These are phyloP conservation scores for Oenanthe melanoleuca DNA, from an alignment of 2,113 vertebrate species.

Conservation along the genomic window DNA sequence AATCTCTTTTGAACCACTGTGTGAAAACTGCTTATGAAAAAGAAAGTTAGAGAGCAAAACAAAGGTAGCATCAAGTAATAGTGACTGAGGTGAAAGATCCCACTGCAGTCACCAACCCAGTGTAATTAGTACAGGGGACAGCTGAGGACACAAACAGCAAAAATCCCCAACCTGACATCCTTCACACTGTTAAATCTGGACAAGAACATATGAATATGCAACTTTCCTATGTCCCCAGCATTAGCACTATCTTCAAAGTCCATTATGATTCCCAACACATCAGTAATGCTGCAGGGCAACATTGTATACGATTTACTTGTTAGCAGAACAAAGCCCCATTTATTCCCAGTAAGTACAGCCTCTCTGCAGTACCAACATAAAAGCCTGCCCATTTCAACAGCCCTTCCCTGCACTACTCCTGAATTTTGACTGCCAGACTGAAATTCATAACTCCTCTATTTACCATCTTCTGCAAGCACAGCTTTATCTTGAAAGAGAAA, in stretches of 20 bases:
- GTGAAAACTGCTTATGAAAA: background rate
- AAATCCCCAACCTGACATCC: background rate
- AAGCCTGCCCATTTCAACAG: background rate
- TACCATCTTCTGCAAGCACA: background rate
- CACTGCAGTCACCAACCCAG: background rate
- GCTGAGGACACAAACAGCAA: background rate
- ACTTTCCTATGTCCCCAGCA: background rate
- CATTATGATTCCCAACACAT: background rate
- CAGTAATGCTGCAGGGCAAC: background rate
- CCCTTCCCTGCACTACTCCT: background rate
- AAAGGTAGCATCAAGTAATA: background rate
- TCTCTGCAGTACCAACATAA: background rate
- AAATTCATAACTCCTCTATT: background rate
- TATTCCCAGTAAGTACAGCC: background rate
- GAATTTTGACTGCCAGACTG: background rate
- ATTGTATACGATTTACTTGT: background rate
- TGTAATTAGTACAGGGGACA: background rate
- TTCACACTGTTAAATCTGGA: background rate
- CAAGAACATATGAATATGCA: background rate
- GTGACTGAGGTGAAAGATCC: background rate
- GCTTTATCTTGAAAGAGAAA: slow-evolving; percentile 6
- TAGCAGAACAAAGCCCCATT: background rate
- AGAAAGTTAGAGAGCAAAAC: background rate
- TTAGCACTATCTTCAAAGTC: background rate
- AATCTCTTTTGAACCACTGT: background rate